Evolutionary conservation across 1,140 invertebrate genomes (phyloP).

Genomic region (Melanaphis sacchari): DNA sequence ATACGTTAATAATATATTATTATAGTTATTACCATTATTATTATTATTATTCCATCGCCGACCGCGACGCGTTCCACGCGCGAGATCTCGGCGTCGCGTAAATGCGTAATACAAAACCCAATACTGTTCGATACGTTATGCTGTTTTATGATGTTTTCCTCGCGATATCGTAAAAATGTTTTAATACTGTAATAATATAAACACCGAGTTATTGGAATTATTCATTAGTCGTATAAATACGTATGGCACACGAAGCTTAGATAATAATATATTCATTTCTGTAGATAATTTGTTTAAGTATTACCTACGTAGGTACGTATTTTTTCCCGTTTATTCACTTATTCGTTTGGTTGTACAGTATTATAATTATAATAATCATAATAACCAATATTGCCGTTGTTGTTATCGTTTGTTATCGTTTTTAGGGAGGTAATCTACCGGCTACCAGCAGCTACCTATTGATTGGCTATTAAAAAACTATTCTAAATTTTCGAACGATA

Average conservation of each 20-base stretch:
- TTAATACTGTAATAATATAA: not conserved
- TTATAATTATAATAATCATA: not conserved
- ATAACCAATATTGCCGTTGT: not conserved
- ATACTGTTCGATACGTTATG: not conserved
- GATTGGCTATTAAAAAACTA: no score
- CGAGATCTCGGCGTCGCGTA: not conserved
- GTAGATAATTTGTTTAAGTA: not conserved
- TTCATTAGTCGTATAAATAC: not conserved
- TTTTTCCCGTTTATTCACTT: not conserved
- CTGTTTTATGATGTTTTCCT: not conserved
- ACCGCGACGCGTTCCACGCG: not conserved
- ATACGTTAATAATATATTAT: constrained; percentile 11
- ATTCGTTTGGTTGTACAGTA: not conserved
- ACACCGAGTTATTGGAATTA: not conserved
- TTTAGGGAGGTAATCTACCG: not conserved
- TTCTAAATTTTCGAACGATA: no score
- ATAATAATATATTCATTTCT: not conserved
- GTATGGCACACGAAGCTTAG: no score
- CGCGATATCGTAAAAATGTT: not conserved
- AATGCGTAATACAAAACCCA: not conserved
- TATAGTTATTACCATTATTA: no score
- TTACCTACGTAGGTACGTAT: not conserved
- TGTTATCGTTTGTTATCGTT: not conserved
- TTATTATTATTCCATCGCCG: not conserved
- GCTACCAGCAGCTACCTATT: no score